These are phyloP conservation scores for Malacoctenus gilli DNA, from an alignment of 2,797 vertebrate genomes.

Conservation along the genomic window DNA sequence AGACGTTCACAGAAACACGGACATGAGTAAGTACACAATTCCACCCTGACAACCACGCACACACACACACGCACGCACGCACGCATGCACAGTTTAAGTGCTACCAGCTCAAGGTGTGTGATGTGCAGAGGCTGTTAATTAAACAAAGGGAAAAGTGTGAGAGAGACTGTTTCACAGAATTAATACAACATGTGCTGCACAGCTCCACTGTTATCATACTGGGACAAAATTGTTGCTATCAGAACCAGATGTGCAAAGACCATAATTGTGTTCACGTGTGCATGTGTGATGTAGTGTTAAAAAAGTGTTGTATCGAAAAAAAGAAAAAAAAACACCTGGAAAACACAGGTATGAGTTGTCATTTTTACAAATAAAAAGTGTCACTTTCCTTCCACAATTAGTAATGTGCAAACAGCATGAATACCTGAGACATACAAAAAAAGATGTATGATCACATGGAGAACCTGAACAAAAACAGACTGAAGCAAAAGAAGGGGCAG, in stretches of 20 bases:
- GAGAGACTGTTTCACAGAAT: constrained; percentile 50
- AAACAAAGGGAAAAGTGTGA: constrained; percentile 48
- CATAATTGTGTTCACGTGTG: constrained; percentile 13
- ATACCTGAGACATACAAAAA: too few relatives aligned
- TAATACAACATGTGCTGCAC: constrained; percentile 40
- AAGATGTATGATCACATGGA: too few relatives aligned
- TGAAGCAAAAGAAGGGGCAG: too few relatives aligned
- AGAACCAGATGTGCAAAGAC: constrained; percentile 49
- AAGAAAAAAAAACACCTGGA: too few relatives aligned
- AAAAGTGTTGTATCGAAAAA: too few relatives aligned
- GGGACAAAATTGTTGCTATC: constrained; percentile 38
- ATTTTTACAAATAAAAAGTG: too few relatives aligned
- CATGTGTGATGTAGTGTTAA: too few relatives aligned
- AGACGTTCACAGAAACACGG: constrained; percentile 17
- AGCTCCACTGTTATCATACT: constrained; percentile 42
- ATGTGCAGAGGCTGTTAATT: constrained; percentile 57
- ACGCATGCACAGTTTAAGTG: constrained; percentile 9
- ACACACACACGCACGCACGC: constrained; percentile 23
- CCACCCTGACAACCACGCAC: constrained; percentile 13
- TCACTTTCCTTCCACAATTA: too few relatives aligned
- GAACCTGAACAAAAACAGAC: too few relatives aligned
- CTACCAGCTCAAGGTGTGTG: constrained; percentile 37
- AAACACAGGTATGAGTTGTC: too few relatives aligned
- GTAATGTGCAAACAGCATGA: too few relatives aligned
- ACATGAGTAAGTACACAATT: constrained; percentile 22